A percentile compares a stretch with the other conserved stretches of the same genome.
These are phyloP conservation scores for Mormyrus lacerda DNA, from an alignment of 2,113 vertebrate genomes.

Conservation along the genomic window DNA sequence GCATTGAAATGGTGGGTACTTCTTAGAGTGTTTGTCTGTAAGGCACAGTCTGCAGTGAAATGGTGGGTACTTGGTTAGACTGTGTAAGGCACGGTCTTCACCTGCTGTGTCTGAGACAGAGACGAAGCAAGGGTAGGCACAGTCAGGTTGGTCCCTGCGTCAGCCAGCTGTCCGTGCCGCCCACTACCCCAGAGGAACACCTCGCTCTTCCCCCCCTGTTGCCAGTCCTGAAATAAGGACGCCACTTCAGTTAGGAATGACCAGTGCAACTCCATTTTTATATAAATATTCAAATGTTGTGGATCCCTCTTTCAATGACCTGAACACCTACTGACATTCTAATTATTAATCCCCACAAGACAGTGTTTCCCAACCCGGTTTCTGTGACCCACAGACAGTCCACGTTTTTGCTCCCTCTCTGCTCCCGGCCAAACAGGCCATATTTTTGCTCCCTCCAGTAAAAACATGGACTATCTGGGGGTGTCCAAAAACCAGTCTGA, in stretches of 20 bases:
- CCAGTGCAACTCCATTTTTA: neutral
- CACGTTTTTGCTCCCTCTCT: neutral
- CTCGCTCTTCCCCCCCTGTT: conserved; percentile 66
- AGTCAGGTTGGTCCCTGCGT: conserved; percentile 57
- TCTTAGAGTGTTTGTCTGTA: too few relatives aligned
- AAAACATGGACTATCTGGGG: neutral
- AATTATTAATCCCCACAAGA: neutral
- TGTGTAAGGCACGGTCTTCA: conserved; percentile 16
- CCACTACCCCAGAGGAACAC: conserved; percentile 71
- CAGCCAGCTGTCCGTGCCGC: conserved; percentile 65
- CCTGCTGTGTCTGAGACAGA: conserved; percentile 67
- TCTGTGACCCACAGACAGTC: neutral
- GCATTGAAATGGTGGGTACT: too few relatives aligned
- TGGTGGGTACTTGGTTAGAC: neutral
- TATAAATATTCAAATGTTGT: neutral
- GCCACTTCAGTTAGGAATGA: neutral
- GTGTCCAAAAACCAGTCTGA: neutral
- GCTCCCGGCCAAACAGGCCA: neutral
- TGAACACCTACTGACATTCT: neutral
- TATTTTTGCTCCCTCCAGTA: neutral
- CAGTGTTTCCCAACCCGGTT: neutral
- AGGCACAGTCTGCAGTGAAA: neutral
- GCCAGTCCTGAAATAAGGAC: conserved; percentile 60
- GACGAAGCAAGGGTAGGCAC: conserved; percentile 58
- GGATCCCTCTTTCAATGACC: neutral